These are phyloP conservation scores for Vollenhovia emeryi DNA, from an alignment of 1,140 invertebrate genomes.

Conservation along the genomic window DNA sequence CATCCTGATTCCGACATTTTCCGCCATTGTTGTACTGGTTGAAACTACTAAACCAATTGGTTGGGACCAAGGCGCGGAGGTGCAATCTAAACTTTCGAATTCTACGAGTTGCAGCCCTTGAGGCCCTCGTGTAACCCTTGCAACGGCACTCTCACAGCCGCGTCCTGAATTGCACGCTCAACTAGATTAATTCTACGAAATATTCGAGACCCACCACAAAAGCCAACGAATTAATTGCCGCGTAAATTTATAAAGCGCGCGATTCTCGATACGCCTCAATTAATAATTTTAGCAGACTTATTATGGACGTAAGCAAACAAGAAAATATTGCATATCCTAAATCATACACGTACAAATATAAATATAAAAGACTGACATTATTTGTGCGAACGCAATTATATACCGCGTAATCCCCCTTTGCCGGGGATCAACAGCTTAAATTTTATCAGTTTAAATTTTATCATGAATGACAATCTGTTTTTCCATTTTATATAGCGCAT, in stretches of 20 bases:
- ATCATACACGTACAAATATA: background rate
- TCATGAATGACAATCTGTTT: background rate
- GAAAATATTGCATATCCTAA: background rate
- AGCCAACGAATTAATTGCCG: background rate
- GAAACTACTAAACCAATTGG: constrained; percentile 71
- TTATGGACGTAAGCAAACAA: background rate
- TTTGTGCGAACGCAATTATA: background rate
- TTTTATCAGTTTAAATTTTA: constrained; percentile 22
- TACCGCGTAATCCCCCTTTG: background rate
- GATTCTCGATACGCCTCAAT: background rate
- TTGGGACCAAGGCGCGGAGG: constrained; percentile 26
- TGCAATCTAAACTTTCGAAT: constrained; percentile 67
- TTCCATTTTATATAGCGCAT: background rate
- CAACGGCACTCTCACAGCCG: background rate
- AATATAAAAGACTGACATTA: background rate
- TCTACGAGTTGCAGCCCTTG: constrained; percentile 61
- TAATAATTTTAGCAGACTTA: background rate
- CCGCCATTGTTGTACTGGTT: constrained; percentile 18
- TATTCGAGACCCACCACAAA: constrained; percentile 65
- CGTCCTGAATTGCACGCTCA: background rate
- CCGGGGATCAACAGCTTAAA: background rate
- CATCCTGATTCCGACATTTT: constrained; percentile 32
- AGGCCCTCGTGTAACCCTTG: constrained; percentile 40
- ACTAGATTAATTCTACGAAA: constrained; percentile 64
- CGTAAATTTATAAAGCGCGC: background rate